Evolutionary conservation across 1,140 invertebrate genomes (phyloP), one percentile per base, ranked within the genome.

Genomic region (Eumaeus atala): DNA sequence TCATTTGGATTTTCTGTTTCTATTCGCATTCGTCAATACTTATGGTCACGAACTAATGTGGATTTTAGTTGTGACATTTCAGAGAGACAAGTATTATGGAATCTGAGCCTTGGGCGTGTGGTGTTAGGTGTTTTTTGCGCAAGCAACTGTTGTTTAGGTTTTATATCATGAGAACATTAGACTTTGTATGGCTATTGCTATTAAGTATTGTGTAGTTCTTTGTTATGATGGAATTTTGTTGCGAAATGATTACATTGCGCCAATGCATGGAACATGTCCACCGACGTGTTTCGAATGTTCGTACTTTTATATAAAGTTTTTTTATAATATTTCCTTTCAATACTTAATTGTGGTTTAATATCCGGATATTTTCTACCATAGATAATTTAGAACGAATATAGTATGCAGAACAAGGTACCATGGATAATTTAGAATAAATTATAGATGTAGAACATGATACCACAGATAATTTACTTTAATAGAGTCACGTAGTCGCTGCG

Each of bases 181-280:
- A 44, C 61, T 62, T 62, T 62, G 53, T 62, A 49, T 12, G 51
- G 48, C 52, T 53, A 53, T 49, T 61, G 58, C 53, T 62, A 62
- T 62, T 55, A 62, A 59, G 56, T 58, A 63, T 63, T 63, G 57
- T 63, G 55, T 51, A 44, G 53, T 12, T 56, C 54, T 62, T 62
- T 62, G 55, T 62, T 58, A 48, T 37, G 36, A 34, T 40, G 28
- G 18, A 48, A 21, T 54, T 54, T 21, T 12, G 40, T 63, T 61
- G 51, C 59, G 21, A 63, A 37, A 59, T 54, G 4, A 49, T 12
- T 21, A 7, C n/a, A 49, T 58, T 50, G 51, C 38, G 21, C 42
- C 38, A 53, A 35, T 34, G 36, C 11, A 28, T 14, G 42, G 17
- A 28, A 52, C 14, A 3, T 9, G 40, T 52, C 38, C 9, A 38